phyloP scores from a whole-genome alignment of 2,113 vertebrate species.

The Phaetusa simplex region DNA sequence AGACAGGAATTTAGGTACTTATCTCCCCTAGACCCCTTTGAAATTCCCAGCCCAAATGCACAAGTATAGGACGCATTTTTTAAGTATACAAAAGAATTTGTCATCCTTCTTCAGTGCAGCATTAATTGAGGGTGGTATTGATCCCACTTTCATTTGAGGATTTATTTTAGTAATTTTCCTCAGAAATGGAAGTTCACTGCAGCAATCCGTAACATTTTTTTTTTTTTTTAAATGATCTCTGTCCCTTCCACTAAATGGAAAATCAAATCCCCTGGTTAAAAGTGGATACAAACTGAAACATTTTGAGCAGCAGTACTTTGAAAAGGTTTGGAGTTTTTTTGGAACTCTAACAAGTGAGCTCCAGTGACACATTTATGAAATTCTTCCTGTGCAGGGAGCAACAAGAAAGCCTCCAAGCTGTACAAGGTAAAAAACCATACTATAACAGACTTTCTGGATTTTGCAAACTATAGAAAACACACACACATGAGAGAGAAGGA shows the following conservation, averaged over 20 bases:
- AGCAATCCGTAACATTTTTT: neutral
- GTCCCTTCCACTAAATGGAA: neutral
- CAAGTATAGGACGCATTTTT: neutral
- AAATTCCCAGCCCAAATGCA: neutral
- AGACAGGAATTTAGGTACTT: neutral
- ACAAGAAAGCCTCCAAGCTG: neutral
- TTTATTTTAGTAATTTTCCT: neutral
- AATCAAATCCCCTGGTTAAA: neutral
- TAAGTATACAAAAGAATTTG: neutral
- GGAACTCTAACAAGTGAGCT: neutral
- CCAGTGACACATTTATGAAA: neutral
- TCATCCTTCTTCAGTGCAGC: neutral
- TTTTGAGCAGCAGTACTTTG: neutral
- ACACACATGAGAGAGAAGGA: neutral
- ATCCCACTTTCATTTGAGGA: neutral
- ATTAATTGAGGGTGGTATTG: neutral
- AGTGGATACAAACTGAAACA: neutral
- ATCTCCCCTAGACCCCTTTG: neutral
- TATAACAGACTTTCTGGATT: neutral
- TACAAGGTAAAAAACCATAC: neutral
- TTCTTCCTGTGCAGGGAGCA: neutral
- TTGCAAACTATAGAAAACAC: neutral
- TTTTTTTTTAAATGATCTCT: neutral
- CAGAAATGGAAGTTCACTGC: neutral
- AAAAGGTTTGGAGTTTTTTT: neutral